Evolutionary conservation across 2,888 invertebrate species (phyloP).

Genomic region (Papilio elwesi): DNA sequence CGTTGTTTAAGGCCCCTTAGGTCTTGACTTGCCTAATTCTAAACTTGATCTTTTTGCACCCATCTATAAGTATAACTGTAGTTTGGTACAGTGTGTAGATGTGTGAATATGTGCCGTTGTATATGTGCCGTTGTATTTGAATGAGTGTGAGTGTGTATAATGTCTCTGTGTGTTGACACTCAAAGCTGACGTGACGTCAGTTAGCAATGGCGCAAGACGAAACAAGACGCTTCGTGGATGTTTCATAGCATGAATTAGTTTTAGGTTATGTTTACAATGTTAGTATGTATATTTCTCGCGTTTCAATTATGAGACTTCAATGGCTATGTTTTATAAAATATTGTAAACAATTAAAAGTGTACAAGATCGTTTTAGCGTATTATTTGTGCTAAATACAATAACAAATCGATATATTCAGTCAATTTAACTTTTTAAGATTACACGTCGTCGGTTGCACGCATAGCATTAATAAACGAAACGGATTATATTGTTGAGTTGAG

Average conservation of each 20-base stretch:
- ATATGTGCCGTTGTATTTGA: constrained; percentile 27
- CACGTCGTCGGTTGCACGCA: constrained; percentile 15
- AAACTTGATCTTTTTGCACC: constrained; percentile 28
- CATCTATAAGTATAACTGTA: constrained; percentile 40
- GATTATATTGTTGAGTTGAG: constrained; percentile 41
- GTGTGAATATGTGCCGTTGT: constrained; percentile 34
- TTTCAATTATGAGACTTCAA: constrained; percentile 1
- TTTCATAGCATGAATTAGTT: constrained; percentile 12
- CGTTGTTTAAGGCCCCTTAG: background rate
- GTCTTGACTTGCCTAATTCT: background rate
- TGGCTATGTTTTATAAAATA: background rate
- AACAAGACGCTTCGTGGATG: constrained; percentile 15
- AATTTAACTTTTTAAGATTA: constrained; percentile 23
- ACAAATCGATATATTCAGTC: constrained; percentile 4
- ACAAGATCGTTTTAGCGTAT: background rate
- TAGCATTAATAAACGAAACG: constrained; percentile 16
- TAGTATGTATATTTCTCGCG: constrained; percentile 6
- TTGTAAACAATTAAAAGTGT: constrained; percentile 12
- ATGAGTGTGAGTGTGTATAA: background rate
- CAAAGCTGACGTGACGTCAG: constrained; percentile 27
- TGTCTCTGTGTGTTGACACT: background rate
- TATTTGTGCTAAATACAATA: constrained; percentile 23
- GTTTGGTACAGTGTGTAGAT: constrained; percentile 41
- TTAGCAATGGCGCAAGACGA: constrained; percentile 17
- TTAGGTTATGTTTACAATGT: constrained; percentile 39